These are phyloP conservation scores for Coturnix japonica DNA, from an alignment of 2,113 vertebrate species.

Conservation along the genomic window DNA sequence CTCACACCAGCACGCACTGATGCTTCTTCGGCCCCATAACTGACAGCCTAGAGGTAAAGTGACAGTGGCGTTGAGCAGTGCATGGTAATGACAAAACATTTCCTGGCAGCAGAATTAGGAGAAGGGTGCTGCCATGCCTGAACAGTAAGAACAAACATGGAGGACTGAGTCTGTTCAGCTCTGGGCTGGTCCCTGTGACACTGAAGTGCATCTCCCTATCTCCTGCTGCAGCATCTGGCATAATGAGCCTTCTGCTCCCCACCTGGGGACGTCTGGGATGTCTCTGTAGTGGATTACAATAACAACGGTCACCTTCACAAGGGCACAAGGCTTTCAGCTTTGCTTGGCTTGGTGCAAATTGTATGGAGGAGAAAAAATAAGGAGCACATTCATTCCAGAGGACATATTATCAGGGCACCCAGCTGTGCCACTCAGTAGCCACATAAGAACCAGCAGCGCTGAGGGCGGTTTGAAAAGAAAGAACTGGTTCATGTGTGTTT, in stretches of 20 bases:
- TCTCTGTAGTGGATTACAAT: neutral
- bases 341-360: neutral
- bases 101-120: neutral
- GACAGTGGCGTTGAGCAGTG: neutral
- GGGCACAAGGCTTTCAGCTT: neutral
- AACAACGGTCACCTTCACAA: neutral
- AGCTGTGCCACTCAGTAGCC: neutral
- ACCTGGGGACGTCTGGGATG: accelerated
- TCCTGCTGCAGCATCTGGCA: neutral
- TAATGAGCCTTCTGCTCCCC: neutral
- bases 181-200: neutral
- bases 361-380: neutral
- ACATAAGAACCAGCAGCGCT: neutral
- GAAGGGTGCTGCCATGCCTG: neutral
- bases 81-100: accelerated
- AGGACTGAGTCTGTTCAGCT: neutral
- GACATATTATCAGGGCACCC: neutral
- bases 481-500: neutral
- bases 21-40: accelerated
- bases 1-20: neutral
- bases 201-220: accelerated
- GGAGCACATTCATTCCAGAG: accelerated
- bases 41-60: neutral
- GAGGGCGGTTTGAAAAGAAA: neutral
- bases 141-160: accelerated